Evolutionary conservation across 2,888 invertebrate species (phyloP).

Genomic region (Drosophila gaucha): DNA sequence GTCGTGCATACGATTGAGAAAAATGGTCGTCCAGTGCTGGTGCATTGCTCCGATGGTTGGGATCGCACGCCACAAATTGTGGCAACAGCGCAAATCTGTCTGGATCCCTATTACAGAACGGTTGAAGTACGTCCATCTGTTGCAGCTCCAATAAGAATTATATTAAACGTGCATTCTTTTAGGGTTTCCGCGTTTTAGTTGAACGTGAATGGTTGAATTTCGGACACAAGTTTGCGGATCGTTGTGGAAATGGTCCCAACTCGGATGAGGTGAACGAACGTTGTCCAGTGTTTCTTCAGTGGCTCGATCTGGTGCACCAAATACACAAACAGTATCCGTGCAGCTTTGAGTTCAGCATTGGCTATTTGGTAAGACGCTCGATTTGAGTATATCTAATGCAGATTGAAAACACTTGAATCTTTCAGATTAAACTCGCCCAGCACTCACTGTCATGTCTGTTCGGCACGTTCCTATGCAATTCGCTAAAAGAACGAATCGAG

Average conservation of each 20-base stretch:
- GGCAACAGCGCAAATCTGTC: constrained; percentile 94
- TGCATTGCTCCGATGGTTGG: constrained; percentile 99
- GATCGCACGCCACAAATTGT: constrained; percentile 99
- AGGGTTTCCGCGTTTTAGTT: constrained; percentile 97
- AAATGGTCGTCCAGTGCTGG: constrained; percentile 94
- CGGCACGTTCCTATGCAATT: constrained; percentile 98
- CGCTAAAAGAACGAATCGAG: constrained; percentile 89
- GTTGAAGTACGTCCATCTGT: constrained; percentile 88
- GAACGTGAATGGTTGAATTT: constrained; percentile 99
- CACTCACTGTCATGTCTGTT: constrained; percentile 98
- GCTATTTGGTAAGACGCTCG: constrained; percentile 90
- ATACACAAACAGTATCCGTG: constrained; percentile 94
- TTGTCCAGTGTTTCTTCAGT: constrained; percentile 98
- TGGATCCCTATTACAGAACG: constrained; percentile 98
- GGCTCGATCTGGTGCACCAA: constrained; percentile 98
- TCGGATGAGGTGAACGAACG: constrained; percentile 96
- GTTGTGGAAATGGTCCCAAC: constrained; percentile 93
- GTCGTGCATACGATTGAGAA: constrained; percentile 92
- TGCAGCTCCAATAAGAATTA: neutral
- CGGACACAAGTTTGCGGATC: constrained; percentile 99
- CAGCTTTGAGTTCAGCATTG: constrained; percentile 97
- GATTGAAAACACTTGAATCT: neutral
- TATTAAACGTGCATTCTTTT: constrained; percentile 24
- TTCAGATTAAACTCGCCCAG: constrained; percentile 95
- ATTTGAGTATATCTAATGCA: neutral